Base-by-base conservation (phyloP, 2,888 invertebrate species). In the Neria commutata region DNA sequence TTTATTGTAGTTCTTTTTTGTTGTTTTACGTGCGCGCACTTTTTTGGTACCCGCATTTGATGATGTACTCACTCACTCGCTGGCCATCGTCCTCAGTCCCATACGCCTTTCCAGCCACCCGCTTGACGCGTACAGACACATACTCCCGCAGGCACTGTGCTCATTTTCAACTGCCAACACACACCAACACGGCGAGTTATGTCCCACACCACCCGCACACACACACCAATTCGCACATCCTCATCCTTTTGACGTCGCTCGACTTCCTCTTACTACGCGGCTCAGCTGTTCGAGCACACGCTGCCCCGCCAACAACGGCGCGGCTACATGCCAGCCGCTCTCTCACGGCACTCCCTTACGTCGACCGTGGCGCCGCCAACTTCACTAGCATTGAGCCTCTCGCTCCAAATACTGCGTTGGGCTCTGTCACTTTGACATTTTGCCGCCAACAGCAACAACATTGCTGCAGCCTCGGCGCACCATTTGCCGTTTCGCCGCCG, bases 271-370 rank as follows among this genome's bases (percentile, higher is more conserved):
- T 70, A 73, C 71, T 69, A 73, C 64, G 63, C 68, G 67, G 72
- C 72, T 72, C 72, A 72, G 72, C 72, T 72, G 72, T 72, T 72
- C 73, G 72, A 71, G 72, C 72, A 73, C 73, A 73, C 72, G 71
- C 62, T 71, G 66, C 60, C 49, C 25, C 55, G 50, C 25, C 47
- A 52, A 17, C 50, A 49, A 50, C 26, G 52, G 34, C 46, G 26
- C 24, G 45, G 3, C 29, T 17, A 46, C 23, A 49, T 47, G 16
- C 19, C 47, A 33, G 62, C 52, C 65, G 50, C 50, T 52, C 58
- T 56, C 58, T 53, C 11, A 16, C 17, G 33, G 16, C 11, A 10
- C 16, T 60, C 46, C 58, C 58, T 64, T 66, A 66, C 67, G 71
- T 67, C 68, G 68, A 70, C 34, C 25, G 42, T 73, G 69, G 67